Conservation (phyloP, 2,888 invertebrate species). For the Oegoconia quadripuncta region DNA sequence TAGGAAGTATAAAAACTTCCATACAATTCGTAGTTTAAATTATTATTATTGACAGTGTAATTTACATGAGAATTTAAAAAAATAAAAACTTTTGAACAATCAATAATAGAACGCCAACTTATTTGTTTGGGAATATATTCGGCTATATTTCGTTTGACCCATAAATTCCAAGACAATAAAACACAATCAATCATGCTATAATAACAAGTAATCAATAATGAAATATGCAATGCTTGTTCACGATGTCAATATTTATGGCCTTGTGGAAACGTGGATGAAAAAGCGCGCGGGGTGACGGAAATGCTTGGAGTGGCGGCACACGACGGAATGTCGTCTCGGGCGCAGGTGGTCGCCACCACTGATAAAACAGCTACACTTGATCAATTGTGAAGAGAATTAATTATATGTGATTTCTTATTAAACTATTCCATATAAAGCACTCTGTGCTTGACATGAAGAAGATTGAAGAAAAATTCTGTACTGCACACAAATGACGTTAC, state of each 20-base stretch:
- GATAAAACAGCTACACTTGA: constrained; percentile 3
- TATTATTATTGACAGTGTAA: too few relatives aligned
- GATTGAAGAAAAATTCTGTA: too few relatives aligned
- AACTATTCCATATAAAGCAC: too few relatives aligned
- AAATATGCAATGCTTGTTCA: constrained; percentile 4
- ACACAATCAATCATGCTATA: neutral
- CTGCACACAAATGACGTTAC: neutral
- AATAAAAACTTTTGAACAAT: too few relatives aligned
- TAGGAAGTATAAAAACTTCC: too few relatives aligned
- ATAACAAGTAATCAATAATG: constrained; percentile 11
- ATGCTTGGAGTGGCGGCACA: constrained; percentile 43
- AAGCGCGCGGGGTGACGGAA: constrained; percentile 42
- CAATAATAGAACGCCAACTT: too few relatives aligned
- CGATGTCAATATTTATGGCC: constrained; percentile 50
- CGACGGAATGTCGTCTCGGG: constrained; percentile 47
- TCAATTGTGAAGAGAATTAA: constrained; percentile 6
- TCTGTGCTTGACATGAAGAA: too few relatives aligned
- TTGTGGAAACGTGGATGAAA: constrained; percentile 32
- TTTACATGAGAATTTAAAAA: too few relatives aligned
- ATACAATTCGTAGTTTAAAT: too few relatives aligned
- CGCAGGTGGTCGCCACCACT: constrained; percentile 16
- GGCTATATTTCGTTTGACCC: neutral
- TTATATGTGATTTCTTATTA: too few relatives aligned
- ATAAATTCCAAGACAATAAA: neutral
- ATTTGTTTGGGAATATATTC: too few relatives aligned